phyloP scores from a whole-genome alignment of 2,797 vertebrate genomes.

The Pithecia hirsuta region DNA sequence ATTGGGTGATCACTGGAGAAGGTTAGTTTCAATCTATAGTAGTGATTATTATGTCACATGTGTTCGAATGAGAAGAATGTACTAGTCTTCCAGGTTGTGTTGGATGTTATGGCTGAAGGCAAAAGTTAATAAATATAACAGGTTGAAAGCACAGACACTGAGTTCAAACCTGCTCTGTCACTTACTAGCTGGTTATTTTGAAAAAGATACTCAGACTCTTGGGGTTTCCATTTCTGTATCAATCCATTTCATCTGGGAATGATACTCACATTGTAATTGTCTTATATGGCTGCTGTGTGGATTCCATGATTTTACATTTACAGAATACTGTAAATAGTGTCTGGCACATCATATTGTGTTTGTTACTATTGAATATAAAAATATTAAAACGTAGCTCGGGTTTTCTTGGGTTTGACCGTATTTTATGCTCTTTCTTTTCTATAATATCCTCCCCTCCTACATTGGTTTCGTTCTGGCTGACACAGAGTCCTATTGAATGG shows the following conservation, averaged over 20 bases:
- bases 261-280: neutral
- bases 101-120: neutral
- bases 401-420: neutral
- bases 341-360: neutral
- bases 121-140: neutral
- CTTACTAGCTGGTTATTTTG: neutral
- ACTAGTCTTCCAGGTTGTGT: neutral
- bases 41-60: neutral
- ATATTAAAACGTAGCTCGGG: neutral
- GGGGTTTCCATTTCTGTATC: neutral
- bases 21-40: neutral
- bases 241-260: neutral
- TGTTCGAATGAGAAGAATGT: neutral
- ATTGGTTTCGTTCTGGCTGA: neutral
- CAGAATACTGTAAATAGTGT: neutral
- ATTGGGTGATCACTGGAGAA: neutral
- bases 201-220: neutral
- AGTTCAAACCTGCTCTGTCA: neutral
- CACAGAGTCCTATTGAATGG: neutral
- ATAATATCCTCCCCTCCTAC: neutral
- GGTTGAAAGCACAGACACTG: neutral
- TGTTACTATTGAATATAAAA: neutral
- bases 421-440: neutral
- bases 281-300: neutral
- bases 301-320: neutral